A percentile compares a stretch with the other conserved stretches of the same genome.
These are phyloP conservation scores for Limnephilus auricula DNA, from an alignment of 2,888 invertebrate species.

Conservation along the genomic window DNA sequence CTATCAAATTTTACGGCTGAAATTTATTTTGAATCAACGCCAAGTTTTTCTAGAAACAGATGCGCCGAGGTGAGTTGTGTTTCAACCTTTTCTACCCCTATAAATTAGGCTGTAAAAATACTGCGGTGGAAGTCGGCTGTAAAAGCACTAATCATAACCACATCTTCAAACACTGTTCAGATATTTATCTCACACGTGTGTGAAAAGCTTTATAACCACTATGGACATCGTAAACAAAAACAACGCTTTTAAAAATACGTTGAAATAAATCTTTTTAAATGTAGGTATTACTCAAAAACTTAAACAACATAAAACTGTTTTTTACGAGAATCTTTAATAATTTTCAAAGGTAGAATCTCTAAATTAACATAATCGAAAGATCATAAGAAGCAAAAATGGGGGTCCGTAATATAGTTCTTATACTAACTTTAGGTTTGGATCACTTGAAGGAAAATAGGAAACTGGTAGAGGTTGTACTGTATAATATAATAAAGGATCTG, in stretches of 20 bases:
- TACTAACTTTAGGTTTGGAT: too few relatives aligned
- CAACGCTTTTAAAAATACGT: background rate
- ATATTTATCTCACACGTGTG: background rate
- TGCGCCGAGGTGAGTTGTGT: background rate
- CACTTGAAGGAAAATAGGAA: too few relatives aligned
- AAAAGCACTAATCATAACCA: background rate
- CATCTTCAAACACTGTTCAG: background rate
- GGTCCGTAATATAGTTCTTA: too few relatives aligned
- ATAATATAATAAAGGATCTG: too few relatives aligned
- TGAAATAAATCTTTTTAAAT: background rate
- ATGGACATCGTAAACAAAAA: background rate
- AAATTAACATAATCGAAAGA: background rate
- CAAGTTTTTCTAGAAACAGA: background rate
- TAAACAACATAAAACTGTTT: background rate
- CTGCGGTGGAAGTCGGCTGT: background rate
- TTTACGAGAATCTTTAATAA: background rate
- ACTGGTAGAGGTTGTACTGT: too few relatives aligned
- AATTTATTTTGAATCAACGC: constrained; percentile 12
- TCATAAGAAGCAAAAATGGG: too few relatives aligned
- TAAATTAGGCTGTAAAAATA: background rate
- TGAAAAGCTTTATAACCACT: background rate
- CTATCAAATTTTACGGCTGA: background rate
- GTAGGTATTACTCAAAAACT: background rate
- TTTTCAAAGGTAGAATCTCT: background rate
- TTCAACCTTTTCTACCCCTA: background rate